Conservation (phyloP, 2,797 vertebrate species). For the Pseudocheirus occidentalis region DNA sequence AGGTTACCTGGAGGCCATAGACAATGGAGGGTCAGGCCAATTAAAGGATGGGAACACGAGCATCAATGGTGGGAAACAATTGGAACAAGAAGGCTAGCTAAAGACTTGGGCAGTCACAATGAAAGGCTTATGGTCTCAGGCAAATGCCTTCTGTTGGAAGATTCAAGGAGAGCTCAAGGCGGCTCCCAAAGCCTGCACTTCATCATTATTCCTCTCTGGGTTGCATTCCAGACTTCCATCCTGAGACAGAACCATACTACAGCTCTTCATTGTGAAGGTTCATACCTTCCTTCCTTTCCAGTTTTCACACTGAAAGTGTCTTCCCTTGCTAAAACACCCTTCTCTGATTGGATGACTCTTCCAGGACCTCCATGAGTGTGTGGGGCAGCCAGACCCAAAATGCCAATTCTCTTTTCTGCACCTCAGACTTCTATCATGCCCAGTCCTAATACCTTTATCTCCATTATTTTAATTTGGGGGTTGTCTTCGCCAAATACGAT, state of each 20-base stretch:
- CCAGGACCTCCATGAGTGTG: neutral
- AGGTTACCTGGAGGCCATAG: too few relatives aligned
- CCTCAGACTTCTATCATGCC: neutral
- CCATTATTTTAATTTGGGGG: neutral
- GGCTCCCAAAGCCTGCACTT: too few relatives aligned
- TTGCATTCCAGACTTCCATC: neutral
- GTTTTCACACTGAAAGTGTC: neutral
- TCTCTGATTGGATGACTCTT: neutral
- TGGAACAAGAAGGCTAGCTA: too few relatives aligned
- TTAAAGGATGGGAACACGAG: too few relatives aligned
- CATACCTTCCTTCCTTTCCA: neutral
- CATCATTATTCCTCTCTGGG: neutral
- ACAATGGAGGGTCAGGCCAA: too few relatives aligned
- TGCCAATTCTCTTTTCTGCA: neutral
- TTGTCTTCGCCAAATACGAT: neutral
- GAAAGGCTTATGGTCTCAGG: too few relatives aligned
- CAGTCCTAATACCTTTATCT: neutral
- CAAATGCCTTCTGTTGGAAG: too few relatives aligned
- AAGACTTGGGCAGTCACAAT: too few relatives aligned
- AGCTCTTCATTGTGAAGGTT: neutral
- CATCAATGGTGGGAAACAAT: too few relatives aligned
- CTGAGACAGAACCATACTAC: neutral
- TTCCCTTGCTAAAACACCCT: neutral
- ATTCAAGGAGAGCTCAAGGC: too few relatives aligned
- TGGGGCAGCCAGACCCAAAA: accelerated